phyloP scores from a whole-genome alignment of 2,113 vertebrate species.

The Prinia subflava region DNA sequence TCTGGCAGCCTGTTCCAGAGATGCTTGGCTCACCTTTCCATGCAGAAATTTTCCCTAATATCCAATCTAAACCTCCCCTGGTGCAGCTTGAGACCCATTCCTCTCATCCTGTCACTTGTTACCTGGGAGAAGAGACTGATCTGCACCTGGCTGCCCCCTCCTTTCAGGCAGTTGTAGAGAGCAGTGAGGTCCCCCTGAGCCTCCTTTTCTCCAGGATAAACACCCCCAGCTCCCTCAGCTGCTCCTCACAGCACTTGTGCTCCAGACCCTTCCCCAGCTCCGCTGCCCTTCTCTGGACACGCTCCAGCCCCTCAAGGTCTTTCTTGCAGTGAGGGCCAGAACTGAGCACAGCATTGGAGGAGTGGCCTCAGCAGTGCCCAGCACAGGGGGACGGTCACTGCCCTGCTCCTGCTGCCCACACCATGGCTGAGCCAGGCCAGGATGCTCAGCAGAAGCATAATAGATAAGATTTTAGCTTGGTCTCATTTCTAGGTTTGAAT shows the following conservation, averaged over 20 bases:
- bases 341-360: too few relatives aligned
- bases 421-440: background rate
- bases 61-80: background rate
- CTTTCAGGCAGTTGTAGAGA: fast-evolving
- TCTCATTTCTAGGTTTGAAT: background rate
- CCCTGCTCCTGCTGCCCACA: background rate
- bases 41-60: background rate
- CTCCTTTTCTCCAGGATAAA: background rate
- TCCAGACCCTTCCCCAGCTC: background rate
- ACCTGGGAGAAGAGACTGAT: fast-evolving
- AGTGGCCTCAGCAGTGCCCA: background rate
- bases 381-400: background rate
- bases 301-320: background rate
- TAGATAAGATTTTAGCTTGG: background rate
- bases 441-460: background rate
- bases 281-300: background rate
- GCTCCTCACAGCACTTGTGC: background rate
- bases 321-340: too few relatives aligned
- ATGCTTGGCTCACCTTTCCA: background rate
- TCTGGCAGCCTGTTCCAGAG: background rate
- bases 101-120: background rate
- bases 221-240: background rate
- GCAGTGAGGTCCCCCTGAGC: fast-evolving
- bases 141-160: background rate
- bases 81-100: background rate